phyloP scores from a whole-genome alignment of 1,140 invertebrate species.

The Anadara kagoshimensis region DNA sequence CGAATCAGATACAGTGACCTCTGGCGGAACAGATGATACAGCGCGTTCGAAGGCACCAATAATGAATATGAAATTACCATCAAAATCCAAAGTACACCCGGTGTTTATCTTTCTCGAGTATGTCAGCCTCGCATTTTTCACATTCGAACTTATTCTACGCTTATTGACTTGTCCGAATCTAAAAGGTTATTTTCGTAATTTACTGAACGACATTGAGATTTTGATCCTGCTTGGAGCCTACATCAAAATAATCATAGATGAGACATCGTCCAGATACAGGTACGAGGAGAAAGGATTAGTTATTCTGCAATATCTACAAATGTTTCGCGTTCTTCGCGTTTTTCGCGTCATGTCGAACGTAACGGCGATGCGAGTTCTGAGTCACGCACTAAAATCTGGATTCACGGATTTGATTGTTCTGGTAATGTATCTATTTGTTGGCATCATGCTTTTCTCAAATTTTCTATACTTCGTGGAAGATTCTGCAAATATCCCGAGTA shows the following conservation, averaged over 20 bases:
- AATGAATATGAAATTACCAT: too few relatives aligned
- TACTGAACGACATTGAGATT: slow-evolving; percentile 99
- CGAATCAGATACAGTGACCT: background rate
- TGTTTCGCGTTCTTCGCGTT: slow-evolving; percentile 29
- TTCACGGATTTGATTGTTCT: slow-evolving; percentile 25
- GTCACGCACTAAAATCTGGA: slow-evolving; percentile 15
- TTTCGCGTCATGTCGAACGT: slow-evolving; percentile 24
- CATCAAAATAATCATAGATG: slow-evolving; percentile 2
- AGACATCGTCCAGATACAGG: background rate
- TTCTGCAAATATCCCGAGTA: slow-evolving; percentile 11
- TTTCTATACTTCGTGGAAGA: slow-evolving; percentile 28
- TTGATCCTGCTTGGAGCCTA: slow-evolving; percentile 99
- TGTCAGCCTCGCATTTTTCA: slow-evolving; percentile 22
- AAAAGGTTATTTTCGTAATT: slow-evolving; percentile 77
- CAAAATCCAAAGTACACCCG: too few relatives aligned
- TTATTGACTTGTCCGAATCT: slow-evolving; percentile 67
- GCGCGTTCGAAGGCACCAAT: too few relatives aligned
- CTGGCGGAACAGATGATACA: too few relatives aligned
- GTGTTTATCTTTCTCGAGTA: slow-evolving; percentile 14
- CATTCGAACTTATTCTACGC: slow-evolving; percentile 59
- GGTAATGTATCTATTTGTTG: slow-evolving; percentile 25
- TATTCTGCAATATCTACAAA: slow-evolving; percentile 42
- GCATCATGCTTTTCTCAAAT: slow-evolving; percentile 35
- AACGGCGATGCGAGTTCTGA: slow-evolving; percentile 25
- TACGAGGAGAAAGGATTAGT: slow-evolving; percentile 1